Conservation (phyloP, 2,797 vertebrate species). For the Acanthurus tractus region DNA sequence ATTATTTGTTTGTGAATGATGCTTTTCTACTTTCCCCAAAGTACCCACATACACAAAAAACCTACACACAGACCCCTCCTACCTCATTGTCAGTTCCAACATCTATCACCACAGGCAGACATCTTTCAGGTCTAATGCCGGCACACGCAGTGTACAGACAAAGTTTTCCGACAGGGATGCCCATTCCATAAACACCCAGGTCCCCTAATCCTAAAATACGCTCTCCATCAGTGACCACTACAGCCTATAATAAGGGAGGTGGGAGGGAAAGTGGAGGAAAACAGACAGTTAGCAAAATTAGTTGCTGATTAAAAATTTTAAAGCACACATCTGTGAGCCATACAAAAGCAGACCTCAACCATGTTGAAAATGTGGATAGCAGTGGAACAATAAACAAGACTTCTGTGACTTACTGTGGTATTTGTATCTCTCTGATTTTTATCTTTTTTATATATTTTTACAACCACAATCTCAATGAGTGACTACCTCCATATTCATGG, state of each 20-base stretch:
- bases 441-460: neutral
- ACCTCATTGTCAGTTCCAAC: constrained; percentile 96
- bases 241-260: constrained; percentile 85
- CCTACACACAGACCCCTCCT: neutral
- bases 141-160: constrained; percentile 97
- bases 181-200: constrained; percentile 98
- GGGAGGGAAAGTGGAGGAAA: constrained; percentile 1
- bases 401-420: neutral
- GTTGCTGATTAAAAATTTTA: neutral
- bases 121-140: constrained; percentile 93
- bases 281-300: neutral
- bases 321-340: constrained; percentile 8
- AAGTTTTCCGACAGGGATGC: constrained; percentile 96
- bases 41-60: neutral
- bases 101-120: constrained; percentile 96
- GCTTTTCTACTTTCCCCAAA: neutral
- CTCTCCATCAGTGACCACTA: constrained; percentile 97
- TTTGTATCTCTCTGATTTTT: neutral
- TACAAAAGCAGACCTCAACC: neutral
- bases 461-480: neutral
- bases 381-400: neutral
- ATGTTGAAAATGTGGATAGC: neutral
- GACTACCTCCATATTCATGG: neutral
- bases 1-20: neutral
- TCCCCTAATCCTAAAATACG: constrained; percentile 97